phyloP scores from a whole-genome alignment of 2,113 vertebrate species.

The Arvicanthis niloticus region DNA sequence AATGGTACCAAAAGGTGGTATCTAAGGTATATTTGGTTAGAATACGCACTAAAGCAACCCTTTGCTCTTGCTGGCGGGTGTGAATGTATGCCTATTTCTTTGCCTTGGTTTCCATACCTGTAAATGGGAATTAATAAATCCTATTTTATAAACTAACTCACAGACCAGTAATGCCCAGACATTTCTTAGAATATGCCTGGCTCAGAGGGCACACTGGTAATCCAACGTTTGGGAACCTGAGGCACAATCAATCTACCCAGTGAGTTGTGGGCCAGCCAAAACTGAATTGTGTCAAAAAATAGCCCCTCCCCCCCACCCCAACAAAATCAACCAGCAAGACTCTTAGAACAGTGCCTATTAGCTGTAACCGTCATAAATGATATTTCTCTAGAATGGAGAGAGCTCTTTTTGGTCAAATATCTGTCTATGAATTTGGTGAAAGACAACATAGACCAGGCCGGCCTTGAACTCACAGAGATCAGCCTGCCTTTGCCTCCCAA shows the following conservation, averaged over 20 bases:
- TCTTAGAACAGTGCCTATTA: not conserved
- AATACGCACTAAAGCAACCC: not conserved
- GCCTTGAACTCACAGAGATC: not conserved
- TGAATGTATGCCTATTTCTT: constrained; percentile 14
- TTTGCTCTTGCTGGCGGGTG: not conserved
- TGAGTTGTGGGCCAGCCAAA: not conserved
- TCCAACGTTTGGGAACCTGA: not conserved
- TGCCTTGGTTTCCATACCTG: constrained; percentile 24
- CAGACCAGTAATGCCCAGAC: not conserved
- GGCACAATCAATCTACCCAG: not conserved
- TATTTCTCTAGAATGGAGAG: not conserved
- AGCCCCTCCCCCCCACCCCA: no score
- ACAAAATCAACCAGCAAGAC: not conserved
- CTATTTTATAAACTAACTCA: not conserved
- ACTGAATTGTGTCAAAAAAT: not conserved
- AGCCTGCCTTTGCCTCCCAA: not conserved
- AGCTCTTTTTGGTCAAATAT: constrained; percentile 2
- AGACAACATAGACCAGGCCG: not conserved
- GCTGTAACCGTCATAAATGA: not conserved
- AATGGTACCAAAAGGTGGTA: not conserved
- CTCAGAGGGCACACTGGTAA: not conserved
- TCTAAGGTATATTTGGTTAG: constrained; percentile 20
- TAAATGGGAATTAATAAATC: constrained; percentile 37
- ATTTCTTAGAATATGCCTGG: not conserved
- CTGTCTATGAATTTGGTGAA: constrained; percentile 38